Conservation (phyloP, 2,113 vertebrate species). For the Xiphophorus maculatus region DNA sequence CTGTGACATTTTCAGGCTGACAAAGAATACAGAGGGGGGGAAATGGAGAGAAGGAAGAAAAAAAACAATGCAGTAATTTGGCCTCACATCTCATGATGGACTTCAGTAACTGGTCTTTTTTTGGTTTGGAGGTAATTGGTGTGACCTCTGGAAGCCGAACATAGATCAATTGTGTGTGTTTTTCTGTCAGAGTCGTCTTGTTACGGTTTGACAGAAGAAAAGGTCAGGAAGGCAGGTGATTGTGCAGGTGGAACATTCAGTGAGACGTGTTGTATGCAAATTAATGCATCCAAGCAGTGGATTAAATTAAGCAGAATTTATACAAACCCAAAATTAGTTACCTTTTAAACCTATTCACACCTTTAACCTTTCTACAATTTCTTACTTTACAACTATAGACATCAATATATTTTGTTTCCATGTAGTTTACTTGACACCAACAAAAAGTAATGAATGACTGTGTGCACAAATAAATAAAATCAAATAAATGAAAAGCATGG, state of each 20-base stretch:
- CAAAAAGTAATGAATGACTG: too few species aligned
- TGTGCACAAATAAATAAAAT: too few species aligned
- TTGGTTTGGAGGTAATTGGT: conserved; percentile 58
- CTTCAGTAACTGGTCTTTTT: conserved; percentile 19
- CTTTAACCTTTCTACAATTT: too few species aligned
- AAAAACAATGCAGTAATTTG: conserved; percentile 9
- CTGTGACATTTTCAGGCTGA: conserved; percentile 66
- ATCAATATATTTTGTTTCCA: too few species aligned
- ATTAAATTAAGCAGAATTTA: conserved; percentile 14
- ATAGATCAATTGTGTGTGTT: conserved; percentile 53
- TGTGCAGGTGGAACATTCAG: conserved; percentile 14
- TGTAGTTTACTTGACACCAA: too few species aligned
- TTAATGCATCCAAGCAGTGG: neutral
- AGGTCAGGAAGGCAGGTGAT: conserved; percentile 57
- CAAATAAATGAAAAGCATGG: too few species aligned
- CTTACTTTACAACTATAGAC: too few species aligned
- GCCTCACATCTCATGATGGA: conserved; percentile 1
- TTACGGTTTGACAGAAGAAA: conserved; percentile 46
- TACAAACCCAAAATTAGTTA: neutral
- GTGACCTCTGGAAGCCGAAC: conserved; percentile 51
- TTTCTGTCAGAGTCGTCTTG: conserved; percentile 53
- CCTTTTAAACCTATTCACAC: neutral
- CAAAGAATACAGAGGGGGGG: conserved; percentile 5
- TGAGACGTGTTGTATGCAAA: neutral
- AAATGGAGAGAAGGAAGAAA: conserved; percentile 8